Base-by-base conservation (phyloP, 2,113 vertebrate genomes). In the Nibea albiflora region DNA sequence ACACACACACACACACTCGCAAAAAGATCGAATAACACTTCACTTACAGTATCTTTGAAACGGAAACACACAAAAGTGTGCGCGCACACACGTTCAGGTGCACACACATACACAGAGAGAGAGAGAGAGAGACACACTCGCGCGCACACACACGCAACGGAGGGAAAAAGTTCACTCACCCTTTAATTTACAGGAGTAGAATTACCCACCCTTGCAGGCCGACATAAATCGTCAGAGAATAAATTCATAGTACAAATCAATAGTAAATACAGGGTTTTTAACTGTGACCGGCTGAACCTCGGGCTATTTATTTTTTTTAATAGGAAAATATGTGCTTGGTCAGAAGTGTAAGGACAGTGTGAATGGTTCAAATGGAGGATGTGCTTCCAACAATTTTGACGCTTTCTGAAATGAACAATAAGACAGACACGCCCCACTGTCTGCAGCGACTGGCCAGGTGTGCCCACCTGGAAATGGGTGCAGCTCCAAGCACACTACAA, bases 131-230 rank as follows among this genome's bases (percentile, higher is more conserved):
- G 70, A 57, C 26, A 46, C 39, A 56, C 35, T 42, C 12, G 20
- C 4, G 61, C 44, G 39, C 46, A 73, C 26, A 65, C 17, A 80
- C 53, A 77, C 22, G 50, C 60, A 26, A 11, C 6, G 14, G n/a
- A 76, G 58, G 73, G 63, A 83, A 81, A 81, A 75, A 58, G 53
- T 71, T 88, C 44, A 35, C 22, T 12, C 57, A 26, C 39, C 81
- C 88, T 89, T 86, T 92, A 76, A 91, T 91, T 87, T 83, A 49
- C 58, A 66, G 22, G 44, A 77, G 67, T 64, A 26, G 54, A 65
- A 70, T 80, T 83, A 71, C 58, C 86, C 76, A 75, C 83, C 73
- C 81, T 54, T 80, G 39, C 57, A 85, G 75, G 28, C 79, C 12
- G 73, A 75, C 70, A 80, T 85, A 86, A 85, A 90, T 86, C 28